Evolutionary conservation across 2,888 invertebrate species (phyloP), one percentile per base, ranked within the genome.

Genomic region (Iphiclides podalirius): DNA sequence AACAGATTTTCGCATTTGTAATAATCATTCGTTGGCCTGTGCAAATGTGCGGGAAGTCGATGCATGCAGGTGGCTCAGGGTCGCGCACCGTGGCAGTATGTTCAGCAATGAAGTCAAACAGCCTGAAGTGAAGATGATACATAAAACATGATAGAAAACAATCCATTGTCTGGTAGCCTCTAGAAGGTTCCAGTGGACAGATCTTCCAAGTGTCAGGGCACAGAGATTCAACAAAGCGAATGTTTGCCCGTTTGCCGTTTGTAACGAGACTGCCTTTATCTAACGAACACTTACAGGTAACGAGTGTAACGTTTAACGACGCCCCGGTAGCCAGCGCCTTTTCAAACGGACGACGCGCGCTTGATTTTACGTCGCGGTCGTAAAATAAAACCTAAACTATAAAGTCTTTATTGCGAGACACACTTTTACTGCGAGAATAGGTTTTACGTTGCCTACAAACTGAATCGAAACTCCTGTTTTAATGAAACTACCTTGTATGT

Each of bases 391-490:
- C 17, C 41, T 35, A 23, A 8, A 7, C 28, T 11, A 42, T 47
- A 47, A 47, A 47, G 4, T 14, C 26, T 47, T 47, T 42, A 47
- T 42, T 41, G 41, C 36, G 14, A 15, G 36, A 42, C 37, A 37
- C 28, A 28, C 36, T 41, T 47, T 47, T 36, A 41, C 23, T 16
- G 31, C 20, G 36, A 47, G 14, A 36, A 28, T 28, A 36, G 47
- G 41, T 47, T 42, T 41, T 31, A 41, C 41, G 36, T 33, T 17
- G 13, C 9, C 20, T 13, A 6, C 20, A 26, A 26, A 26, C 4
- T 26, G 9, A 39, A 38, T 20, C 13, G 33, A 20, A 38, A 35
- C 20, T 44, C 11, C 9, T 33, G 13, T 35, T 14, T 35, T 35
- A 6, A 14, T 33, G 26, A 26, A 11, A 16, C 13, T n/a, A n/a